Base-by-base conservation (phyloP, 2,113 vertebrate species). In the Azemiops feae region DNA sequence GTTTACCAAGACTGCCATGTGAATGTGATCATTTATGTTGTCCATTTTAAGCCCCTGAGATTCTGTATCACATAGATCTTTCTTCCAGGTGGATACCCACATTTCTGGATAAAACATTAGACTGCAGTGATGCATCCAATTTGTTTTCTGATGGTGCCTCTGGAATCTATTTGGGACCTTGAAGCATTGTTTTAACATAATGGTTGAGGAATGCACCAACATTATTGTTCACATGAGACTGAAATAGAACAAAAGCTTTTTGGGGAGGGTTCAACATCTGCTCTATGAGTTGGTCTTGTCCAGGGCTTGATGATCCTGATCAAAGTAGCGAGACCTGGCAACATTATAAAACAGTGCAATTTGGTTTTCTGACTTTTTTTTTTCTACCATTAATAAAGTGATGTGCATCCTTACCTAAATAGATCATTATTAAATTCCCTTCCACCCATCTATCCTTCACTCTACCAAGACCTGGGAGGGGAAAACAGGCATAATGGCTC, bases 401-500 rank as follows among this genome's bases (percentile, higher is more conserved):
- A 94, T 93, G 88, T 87, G 91, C 5, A 86, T 94, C 22, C 55
- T 95, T 94, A 94, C 16, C 2, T 92, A 96, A 95, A 93, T 60
- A 95, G 30, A 87, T 95, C 90, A 43, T 96, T 95, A 96, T 91
- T 93, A 94, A 91, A 95, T 93, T 92, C 94, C 89, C 86, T 34
- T 45, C 94, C 94, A 94, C 95, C 94, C 89, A 95, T 92, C 89
- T 95, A 52, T 50, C 91, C 87, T 85, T 89, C 27, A 0, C 91
- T 94, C 89, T 27, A 2, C 20, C 64, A 90, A 88, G 22, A 54
- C 16, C 69, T 27, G 34, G 0, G 39, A 39, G 18, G 30, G 27
- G 9, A 16, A 34, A 5, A 20, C 11, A 20, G 54, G 14, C 34
- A 14, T 18, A 3, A 39, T 39, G 16, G 2, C 34, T 81, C n/a